Evolutionary conservation across 2,888 invertebrate genomes (phyloP).

Genomic region (Spodoptera picta): DNA sequence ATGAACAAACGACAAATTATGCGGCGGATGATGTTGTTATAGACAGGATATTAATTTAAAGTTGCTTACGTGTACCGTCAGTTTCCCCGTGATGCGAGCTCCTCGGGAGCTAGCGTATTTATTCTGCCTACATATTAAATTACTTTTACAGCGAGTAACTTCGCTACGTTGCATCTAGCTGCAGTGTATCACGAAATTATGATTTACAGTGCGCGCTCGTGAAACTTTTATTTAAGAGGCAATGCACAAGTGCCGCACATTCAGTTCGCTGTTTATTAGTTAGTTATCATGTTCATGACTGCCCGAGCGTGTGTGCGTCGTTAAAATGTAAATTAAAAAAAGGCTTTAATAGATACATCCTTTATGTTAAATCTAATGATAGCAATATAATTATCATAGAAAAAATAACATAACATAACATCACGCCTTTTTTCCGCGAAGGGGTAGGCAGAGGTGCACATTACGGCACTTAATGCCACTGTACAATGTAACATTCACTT

Average conservation of each 20-base stretch:
- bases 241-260: constrained; percentile 45
- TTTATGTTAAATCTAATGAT: too few relatives aligned
- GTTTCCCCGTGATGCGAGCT: constrained; percentile 25
- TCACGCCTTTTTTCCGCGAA: too few relatives aligned
- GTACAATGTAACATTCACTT: too few relatives aligned
- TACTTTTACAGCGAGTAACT: constrained; percentile 61
- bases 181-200: constrained; percentile 62
- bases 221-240: constrained; percentile 60
- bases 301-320: neutral
- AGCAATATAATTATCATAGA: too few relatives aligned
- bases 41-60: constrained; percentile 39
- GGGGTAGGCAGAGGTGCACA: too few relatives aligned
- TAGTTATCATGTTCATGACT: constrained; percentile 23
- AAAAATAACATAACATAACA: too few relatives aligned
- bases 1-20: constrained; percentile 5
- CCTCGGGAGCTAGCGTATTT: constrained; percentile 42
- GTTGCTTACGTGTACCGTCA: constrained; percentile 22
- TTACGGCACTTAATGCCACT: too few relatives aligned
- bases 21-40: constrained; percentile 7
- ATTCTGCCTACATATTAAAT: constrained; percentile 64
- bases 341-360: too few relatives aligned
- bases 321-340: neutral
- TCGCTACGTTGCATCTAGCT: constrained; percentile 55
- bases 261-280: constrained; percentile 41
- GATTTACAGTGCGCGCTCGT: constrained; percentile 59